Evolutionary conservation across 2,888 invertebrate genomes (phyloP).

Genomic region (Drosophila peninsularis): DNA sequence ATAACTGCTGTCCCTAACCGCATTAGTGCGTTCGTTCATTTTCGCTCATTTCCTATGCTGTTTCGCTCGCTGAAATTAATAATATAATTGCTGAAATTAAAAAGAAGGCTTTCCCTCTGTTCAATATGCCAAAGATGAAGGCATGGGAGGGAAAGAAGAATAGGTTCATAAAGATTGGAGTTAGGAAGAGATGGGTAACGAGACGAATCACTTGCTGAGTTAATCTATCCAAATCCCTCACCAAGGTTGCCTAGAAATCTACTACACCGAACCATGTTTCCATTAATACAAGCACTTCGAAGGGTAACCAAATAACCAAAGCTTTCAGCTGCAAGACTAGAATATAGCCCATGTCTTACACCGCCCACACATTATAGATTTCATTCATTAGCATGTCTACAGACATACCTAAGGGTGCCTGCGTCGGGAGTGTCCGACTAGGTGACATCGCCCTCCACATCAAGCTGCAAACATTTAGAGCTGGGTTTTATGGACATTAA

Average conservation of each 20-base stretch:
- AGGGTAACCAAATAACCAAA: too few species aligned
- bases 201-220: background rate
- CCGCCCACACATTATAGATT: too few species aligned
- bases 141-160: too few species aligned
- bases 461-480: background rate
- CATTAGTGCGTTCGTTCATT: constrained; percentile 14
- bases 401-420: background rate
- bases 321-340: too few species aligned
- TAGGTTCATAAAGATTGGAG: background rate
- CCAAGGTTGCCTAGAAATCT: too few species aligned
- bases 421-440: background rate
- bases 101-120: background rate
- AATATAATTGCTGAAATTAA: background rate
- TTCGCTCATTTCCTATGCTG: constrained; percentile 65
- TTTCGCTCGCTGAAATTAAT: constrained; percentile 39
- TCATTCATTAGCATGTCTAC: too few species aligned
- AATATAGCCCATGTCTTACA: background rate
- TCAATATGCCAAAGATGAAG: background rate
- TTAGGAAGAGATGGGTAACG: too few species aligned
- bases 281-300: too few species aligned
- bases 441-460: too few species aligned
- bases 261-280: background rate
- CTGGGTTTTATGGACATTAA: background rate
- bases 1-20: constrained; percentile 30
- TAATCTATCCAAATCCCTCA: background rate